These are phyloP conservation scores for Meloe dianella DNA, from an alignment of 2,888 invertebrate species.

Conservation along the genomic window DNA sequence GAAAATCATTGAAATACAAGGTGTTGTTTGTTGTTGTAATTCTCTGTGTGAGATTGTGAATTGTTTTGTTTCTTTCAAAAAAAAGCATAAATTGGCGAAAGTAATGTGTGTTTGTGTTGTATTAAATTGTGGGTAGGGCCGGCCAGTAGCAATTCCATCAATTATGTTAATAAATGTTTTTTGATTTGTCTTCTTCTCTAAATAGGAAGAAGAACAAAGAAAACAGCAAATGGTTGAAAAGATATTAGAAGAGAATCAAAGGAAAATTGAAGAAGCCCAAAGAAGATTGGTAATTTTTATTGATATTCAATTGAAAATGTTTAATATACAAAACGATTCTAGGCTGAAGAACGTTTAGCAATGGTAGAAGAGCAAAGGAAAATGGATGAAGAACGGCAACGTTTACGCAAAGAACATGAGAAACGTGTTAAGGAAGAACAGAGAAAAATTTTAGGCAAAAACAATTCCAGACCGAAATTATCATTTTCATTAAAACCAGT, in stretches of 20 bases:
- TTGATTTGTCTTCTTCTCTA: slow-evolving; percentile 48
- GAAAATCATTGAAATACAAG: not conserved
- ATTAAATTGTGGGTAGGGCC: too few relatives aligned
- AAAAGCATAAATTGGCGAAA: too few relatives aligned
- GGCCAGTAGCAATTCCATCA: slow-evolving; percentile 43
- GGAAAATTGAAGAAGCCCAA: slow-evolving; percentile 96
- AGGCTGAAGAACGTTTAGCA: slow-evolving; percentile 96
- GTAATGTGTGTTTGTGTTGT: slow-evolving; percentile 2
- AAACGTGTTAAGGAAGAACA: slow-evolving; percentile 93
- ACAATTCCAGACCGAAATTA: slow-evolving; percentile 93
- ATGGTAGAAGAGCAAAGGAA: slow-evolving; percentile 96
- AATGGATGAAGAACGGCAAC: slow-evolving; percentile 94
- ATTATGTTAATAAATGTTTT: slow-evolving; percentile 52
- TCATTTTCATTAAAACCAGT: slow-evolving; percentile 87
- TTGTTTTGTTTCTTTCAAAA: too few relatives aligned
- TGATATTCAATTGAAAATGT: not conserved
- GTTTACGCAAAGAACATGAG: slow-evolving; percentile 91
- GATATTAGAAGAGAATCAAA: slow-evolving; percentile 97
- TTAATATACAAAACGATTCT: slow-evolving; percentile 23
- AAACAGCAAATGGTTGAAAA: slow-evolving; percentile 95
- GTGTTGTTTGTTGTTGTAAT: too few relatives aligned
- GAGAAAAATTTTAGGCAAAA: slow-evolving; percentile 95
- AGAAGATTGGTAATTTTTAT: slow-evolving; percentile 81
- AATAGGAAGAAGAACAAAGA: slow-evolving; percentile 95
- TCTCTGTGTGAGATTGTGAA: too few relatives aligned